phyloP scores from a whole-genome alignment of 1,140 invertebrate species.

The Trachelipus rathkii region DNA sequence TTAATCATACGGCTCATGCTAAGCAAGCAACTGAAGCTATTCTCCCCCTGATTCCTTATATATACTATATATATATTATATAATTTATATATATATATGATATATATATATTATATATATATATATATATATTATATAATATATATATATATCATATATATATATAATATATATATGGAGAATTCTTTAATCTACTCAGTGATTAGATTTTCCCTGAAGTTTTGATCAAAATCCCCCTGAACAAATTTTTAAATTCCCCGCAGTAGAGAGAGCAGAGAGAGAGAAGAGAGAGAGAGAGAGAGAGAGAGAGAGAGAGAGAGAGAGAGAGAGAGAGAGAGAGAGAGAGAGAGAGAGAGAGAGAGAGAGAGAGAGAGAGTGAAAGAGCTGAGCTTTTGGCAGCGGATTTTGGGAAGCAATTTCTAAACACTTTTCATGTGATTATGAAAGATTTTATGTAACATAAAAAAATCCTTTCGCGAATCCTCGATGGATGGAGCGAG shows the following conservation, averaged over 20 bases:
- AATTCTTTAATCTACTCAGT: not conserved
- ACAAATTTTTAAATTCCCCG: not conserved
- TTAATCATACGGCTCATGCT: too few species aligned
- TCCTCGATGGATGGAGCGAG: not conserved
- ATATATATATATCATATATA: conserved; percentile 15
- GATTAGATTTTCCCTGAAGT: not conserved
- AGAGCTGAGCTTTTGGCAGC: not conserved
- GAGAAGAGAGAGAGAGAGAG: too few species aligned
- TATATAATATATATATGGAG: conserved; percentile 3
- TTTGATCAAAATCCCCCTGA: not conserved
- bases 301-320: too few species aligned
- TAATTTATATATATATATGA: conserved; percentile 8
- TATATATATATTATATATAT: conserved; percentile 14
- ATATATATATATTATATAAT: not conserved
- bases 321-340: too few species aligned
- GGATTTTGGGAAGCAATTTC: conserved; percentile 7
- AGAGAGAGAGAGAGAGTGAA: too few species aligned
- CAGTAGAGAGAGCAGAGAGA: not conserved
- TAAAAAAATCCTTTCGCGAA: not conserved
- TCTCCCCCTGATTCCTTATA: too few species aligned
- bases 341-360: too few species aligned
- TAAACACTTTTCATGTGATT: conserved; percentile 11
- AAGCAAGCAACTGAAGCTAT: too few species aligned
- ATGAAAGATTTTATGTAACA: not conserved
- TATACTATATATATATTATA: conserved; percentile 11